Percentiles rank a stretch among this genome's conserved stretches.
phyloP scores from a whole-genome alignment of 2,113 vertebrate species.

The Erythrocercus mccallii region DNA sequence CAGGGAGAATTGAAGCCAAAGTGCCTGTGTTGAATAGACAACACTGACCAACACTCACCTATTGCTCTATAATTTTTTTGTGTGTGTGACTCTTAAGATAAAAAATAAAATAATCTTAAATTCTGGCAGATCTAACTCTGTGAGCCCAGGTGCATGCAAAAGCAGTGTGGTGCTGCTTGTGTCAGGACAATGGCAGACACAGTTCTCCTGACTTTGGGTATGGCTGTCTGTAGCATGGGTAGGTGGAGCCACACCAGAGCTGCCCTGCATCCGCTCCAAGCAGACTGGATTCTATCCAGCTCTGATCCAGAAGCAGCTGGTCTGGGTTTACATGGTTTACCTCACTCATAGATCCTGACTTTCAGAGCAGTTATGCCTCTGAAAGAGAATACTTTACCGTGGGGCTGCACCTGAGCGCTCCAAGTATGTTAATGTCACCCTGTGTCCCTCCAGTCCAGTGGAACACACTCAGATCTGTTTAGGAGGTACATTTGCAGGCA shows the following conservation, averaged over 20 bases:
- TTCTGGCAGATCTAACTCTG: background rate
- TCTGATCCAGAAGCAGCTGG: background rate
- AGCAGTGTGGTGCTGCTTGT: background rate
- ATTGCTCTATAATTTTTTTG: rapidly evolving
- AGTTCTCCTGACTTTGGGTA: background rate
- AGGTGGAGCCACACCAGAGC: background rate
- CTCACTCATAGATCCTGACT: background rate
- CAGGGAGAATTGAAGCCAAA: background rate
- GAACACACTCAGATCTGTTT: background rate
- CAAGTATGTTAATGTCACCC: background rate
- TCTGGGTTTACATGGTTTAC: background rate
- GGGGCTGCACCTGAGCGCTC: background rate
- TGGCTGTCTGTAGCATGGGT: background rate
- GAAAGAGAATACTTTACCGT: background rate
- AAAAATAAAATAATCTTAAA: background rate
- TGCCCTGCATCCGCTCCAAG: background rate
- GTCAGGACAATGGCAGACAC: background rate
- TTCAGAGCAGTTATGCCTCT: background rate
- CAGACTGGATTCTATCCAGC: background rate
- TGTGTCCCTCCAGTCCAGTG: background rate
- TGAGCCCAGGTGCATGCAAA: background rate
- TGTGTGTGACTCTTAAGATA: background rate
- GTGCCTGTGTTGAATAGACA: background rate
- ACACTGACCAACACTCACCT: background rate
- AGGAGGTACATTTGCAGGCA: background rate